Evolutionary conservation across 1,140 invertebrate genomes (phyloP).

Genomic region (Caenorhabditis briggsae): DNA sequence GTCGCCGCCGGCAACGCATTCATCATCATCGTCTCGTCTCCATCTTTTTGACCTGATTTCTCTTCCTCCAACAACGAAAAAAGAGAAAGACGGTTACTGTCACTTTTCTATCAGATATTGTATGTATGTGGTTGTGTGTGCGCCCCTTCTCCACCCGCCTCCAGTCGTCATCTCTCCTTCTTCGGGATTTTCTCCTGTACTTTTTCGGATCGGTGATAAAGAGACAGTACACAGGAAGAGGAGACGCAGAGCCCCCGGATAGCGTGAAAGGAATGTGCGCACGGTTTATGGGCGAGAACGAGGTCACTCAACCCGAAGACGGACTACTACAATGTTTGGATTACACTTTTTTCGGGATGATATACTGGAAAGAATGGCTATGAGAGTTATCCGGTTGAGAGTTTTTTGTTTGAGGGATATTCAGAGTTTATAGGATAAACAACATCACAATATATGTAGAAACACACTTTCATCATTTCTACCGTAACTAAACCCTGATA

Average conservation of each 20-base stretch:
- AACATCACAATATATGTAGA: too few species aligned
- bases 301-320: constrained; percentile 46
- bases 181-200: constrained; percentile 25
- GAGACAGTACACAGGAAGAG: neutral
- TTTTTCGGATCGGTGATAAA: constrained; percentile 56
- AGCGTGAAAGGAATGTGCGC: constrained; percentile 45
- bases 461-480: too few species aligned
- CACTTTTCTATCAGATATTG: constrained; percentile 54
- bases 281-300: constrained; percentile 49
- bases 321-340: constrained; percentile 49
- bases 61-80: neutral
- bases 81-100: constrained; percentile 43
- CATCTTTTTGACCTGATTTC: constrained; percentile 55
- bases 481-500: too few species aligned
- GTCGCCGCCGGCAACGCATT: neutral
- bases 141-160: neutral
- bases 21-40: constrained; percentile 43
- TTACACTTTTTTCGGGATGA: constrained; percentile 40
- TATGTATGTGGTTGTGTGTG: neutral
- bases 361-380: neutral
- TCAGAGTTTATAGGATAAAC: too few species aligned
- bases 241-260: constrained; percentile 17
- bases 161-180: neutral
- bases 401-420: too few species aligned
- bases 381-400: too few species aligned